Percentiles rank a stretch among this genome's conserved stretches.
phyloP scores from a whole-genome alignment of 92 coral and sea anemone species.

The Nematostella vectensis region DNA sequence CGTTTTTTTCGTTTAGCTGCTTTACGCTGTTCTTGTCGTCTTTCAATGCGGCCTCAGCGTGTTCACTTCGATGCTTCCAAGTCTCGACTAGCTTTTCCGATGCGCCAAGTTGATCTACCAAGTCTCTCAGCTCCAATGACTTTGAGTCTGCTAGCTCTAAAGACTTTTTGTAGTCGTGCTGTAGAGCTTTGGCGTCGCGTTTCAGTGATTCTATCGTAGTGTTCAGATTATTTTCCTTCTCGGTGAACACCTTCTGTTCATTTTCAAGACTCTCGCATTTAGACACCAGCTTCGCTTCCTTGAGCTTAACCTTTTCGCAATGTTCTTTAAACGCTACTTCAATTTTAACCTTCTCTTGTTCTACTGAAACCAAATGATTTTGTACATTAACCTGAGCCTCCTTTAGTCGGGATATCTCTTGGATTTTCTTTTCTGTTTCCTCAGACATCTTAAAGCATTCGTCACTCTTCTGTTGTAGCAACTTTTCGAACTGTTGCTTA shows the following conservation, averaged over 20 bases:
- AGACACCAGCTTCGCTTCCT: slow-evolving; percentile 26
- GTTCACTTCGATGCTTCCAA: slow-evolving; percentile 42
- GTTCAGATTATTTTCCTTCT: slow-evolving; percentile 42
- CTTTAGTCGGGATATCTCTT: slow-evolving; percentile 37
- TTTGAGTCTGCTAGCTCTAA: slow-evolving; percentile 73
- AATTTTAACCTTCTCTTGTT: slow-evolving; percentile 30
- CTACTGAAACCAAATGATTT: slow-evolving; percentile 33
- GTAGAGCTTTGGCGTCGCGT: slow-evolving; percentile 61
- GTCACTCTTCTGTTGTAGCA: slow-evolving; percentile 45
- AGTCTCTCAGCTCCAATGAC: slow-evolving; percentile 56
- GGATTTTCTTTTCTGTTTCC: slow-evolving; percentile 36
- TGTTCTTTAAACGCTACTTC: slow-evolving; percentile 40
- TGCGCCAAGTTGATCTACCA: slow-evolving; percentile 56
- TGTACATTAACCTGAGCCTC: slow-evolving; percentile 50
- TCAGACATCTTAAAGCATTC: slow-evolving; percentile 16
- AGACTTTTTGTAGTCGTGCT: slow-evolving; percentile 72
- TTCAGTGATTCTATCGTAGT: slow-evolving; percentile 41
- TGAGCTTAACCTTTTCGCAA: slow-evolving; percentile 35
- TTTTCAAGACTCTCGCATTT: slow-evolving; percentile 33
- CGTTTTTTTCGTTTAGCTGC: slow-evolving; percentile 24
- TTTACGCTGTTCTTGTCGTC: slow-evolving; percentile 27
- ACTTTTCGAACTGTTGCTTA: slow-evolving; percentile 25
- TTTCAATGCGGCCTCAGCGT: slow-evolving; percentile 46
- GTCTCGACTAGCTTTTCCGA: slow-evolving; percentile 53
- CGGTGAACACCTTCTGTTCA: slow-evolving; percentile 34